Percentiles rank a stretch among this genome's conserved stretches.
phyloP scores from a whole-genome alignment of 2,888 invertebrate species.

The Eurois occulta region DNA sequence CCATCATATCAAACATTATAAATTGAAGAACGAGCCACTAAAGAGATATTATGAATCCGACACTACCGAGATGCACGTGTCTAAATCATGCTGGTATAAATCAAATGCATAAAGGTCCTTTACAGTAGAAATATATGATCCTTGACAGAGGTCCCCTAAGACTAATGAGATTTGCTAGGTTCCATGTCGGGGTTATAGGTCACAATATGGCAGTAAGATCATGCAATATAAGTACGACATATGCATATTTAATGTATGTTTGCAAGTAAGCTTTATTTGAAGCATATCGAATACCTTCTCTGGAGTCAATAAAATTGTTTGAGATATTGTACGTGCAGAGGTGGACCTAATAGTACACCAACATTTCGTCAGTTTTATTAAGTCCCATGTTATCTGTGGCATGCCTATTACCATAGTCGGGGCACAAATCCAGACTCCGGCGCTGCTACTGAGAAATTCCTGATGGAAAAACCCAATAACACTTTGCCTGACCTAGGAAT shows the following conservation, averaged over 20 bases:
- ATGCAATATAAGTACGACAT: slow-evolving; percentile 24
- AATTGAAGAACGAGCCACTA: background rate
- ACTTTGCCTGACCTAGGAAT: background rate
- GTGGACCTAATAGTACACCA: background rate
- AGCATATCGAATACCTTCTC: slow-evolving; percentile 10
- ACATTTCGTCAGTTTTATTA: background rate
- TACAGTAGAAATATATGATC: slow-evolving; percentile 1
- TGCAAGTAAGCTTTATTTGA: slow-evolving; percentile 19
- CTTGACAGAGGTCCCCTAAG: slow-evolving; percentile 34
- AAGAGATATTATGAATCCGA: background rate
- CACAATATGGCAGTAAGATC: background rate
- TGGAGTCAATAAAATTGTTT: slow-evolving; percentile 3
- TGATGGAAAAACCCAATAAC: background rate
- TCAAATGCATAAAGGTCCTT: slow-evolving; percentile 17
- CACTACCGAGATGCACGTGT: background rate
- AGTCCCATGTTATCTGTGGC: background rate
- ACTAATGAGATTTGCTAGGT: slow-evolving; percentile 32
- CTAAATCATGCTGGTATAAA: slow-evolving; percentile 33
- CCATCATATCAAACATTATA: background rate
- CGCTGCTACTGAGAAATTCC: background rate
- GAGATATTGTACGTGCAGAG: background rate
- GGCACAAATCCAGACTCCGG: background rate
- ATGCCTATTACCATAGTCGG: background rate
- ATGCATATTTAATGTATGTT: background rate
- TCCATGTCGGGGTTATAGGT: slow-evolving; percentile 11